Conservation (phyloP, 2,797 vertebrate genomes). For the Diglossa cyanea region DNA sequence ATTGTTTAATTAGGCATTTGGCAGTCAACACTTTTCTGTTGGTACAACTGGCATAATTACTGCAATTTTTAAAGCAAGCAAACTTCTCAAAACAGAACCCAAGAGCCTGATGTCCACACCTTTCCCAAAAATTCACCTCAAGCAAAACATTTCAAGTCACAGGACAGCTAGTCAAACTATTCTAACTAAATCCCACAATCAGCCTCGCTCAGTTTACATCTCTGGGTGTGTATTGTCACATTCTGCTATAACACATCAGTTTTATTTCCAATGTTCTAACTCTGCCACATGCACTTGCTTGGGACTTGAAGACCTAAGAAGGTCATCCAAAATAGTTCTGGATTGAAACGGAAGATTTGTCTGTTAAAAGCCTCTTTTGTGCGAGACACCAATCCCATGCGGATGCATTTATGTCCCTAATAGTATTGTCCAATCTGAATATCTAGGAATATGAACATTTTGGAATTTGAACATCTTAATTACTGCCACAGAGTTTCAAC, state of each 20-base stretch:
- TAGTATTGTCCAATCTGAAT: background rate
- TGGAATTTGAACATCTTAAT: background rate
- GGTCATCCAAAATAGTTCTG: background rate
- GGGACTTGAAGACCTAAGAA: background rate
- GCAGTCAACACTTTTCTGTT: background rate
- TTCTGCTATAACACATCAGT: background rate
- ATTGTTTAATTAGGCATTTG: background rate
- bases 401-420: background rate
- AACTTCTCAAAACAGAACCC: background rate
- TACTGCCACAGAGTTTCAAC: background rate
- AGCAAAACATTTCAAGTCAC: background rate
- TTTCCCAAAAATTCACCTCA: background rate
- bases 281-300: background rate
- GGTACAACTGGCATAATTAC: background rate
- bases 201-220: accelerated
- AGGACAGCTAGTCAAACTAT: background rate
- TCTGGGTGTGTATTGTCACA: background rate
- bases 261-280: background rate
- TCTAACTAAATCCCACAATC: background rate
- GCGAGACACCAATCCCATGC: accelerated
- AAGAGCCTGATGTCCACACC: background rate
- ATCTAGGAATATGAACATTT: background rate
- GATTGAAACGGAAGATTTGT: background rate
- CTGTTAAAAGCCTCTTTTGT: background rate
- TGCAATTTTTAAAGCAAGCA: background rate